phyloP scores from a whole-genome alignment of 2,888 invertebrate genomes.

The Noctua janthe region DNA sequence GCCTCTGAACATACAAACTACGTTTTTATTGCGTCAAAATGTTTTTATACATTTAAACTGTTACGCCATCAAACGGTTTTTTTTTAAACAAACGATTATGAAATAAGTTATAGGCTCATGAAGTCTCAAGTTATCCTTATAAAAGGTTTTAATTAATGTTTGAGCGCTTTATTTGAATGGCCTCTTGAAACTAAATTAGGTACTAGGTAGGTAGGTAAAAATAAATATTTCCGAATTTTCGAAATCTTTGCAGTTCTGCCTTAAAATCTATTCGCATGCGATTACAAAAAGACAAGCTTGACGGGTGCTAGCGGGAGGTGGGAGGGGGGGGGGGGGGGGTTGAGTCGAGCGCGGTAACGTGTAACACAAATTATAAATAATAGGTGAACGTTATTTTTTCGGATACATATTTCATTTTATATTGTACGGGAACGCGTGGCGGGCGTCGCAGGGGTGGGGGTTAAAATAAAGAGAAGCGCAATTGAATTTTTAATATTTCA shows the following conservation, averaged over 20 bases:
- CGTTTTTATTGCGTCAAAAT: slow-evolving; percentile 70
- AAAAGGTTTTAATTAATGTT: slow-evolving; percentile 28
- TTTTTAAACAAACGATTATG: slow-evolving; percentile 51
- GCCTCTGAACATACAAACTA: slow-evolving; percentile 70
- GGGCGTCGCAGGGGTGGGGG: slow-evolving; percentile 86
- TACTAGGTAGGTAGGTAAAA: no score
- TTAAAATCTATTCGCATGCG: slow-evolving; percentile 58
- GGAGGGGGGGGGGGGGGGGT: slow-evolving; percentile 50
- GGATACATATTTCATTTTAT: slow-evolving; percentile 90
- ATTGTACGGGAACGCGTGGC: slow-evolving; percentile 84
- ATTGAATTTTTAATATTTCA: slow-evolving; percentile 91
- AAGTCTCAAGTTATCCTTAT: slow-evolving; percentile 30
- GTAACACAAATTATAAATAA: slow-evolving; percentile 89
- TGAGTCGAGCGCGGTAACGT: slow-evolving; percentile 70
- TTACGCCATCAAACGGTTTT: slow-evolving; percentile 43
- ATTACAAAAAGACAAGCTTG: slow-evolving; percentile 68
- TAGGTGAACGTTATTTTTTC: slow-evolving; percentile 89
- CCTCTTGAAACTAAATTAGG: neutral
- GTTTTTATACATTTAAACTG: slow-evolving; percentile 68
- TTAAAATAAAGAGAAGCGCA: slow-evolving; percentile 91
- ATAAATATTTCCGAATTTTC: slow-evolving; percentile 15
- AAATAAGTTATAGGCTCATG: slow-evolving; percentile 44
- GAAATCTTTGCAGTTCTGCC: slow-evolving; percentile 25
- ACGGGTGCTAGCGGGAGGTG: slow-evolving; percentile 61
- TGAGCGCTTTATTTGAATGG: slow-evolving; percentile 2